Conservation (phyloP, 2,888 invertebrate genomes). For the Pseudococcus viburni region DNA sequence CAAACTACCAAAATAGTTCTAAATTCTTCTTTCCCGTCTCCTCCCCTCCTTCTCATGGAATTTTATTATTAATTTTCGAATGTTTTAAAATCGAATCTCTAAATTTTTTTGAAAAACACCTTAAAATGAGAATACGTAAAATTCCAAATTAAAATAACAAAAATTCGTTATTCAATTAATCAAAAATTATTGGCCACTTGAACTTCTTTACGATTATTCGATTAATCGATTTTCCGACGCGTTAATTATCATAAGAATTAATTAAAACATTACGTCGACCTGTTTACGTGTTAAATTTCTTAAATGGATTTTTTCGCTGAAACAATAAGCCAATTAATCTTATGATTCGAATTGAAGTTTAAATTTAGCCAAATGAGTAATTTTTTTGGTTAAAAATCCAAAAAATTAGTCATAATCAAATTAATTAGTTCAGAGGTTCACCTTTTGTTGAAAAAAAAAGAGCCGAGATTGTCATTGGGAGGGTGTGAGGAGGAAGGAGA, state of each 20-base stretch:
- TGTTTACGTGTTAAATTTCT: background rate
- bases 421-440: conserved; percentile 5
- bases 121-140: background rate
- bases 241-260: background rate
- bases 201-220: conserved; percentile 4
- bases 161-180: background rate
- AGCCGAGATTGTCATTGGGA: background rate
- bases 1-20: background rate
- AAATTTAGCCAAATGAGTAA: background rate
- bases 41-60: background rate
- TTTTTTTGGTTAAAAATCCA: background rate
- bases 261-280: conserved; percentile 10
- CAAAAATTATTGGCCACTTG: background rate
- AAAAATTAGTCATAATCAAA: background rate
- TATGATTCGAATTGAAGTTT: background rate
- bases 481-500: background rate
- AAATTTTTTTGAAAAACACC: background rate
- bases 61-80: background rate
- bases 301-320: background rate
- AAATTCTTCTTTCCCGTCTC: background rate
- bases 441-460: background rate
- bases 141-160: background rate
- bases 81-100: too few species aligned
- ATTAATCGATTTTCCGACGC: background rate
- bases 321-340: conserved; percentile 12